Base-by-base conservation (phyloP, 64 coral and sea anemone species). In the Pocillopora damicornis region DNA sequence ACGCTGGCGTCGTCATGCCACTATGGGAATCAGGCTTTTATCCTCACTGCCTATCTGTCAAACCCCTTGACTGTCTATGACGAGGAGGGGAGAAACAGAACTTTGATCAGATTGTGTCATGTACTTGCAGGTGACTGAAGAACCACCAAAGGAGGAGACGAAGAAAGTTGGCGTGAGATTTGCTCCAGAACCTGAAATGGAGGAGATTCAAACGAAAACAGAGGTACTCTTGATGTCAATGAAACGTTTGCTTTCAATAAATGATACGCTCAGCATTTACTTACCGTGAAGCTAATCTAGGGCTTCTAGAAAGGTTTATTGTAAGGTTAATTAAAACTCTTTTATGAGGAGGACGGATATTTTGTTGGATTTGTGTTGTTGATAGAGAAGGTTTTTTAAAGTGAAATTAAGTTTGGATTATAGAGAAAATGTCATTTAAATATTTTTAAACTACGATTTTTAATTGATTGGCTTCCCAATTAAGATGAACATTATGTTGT, bases 161-260 rank as follows among this genome's bases (percentile, higher is more conserved):
- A 99, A 93, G 56, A 99, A 91, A 30, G 82, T 86, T 0, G 93
- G 97, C 15, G 97, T 99, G 13, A 83, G 97, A 56, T 99, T 99
- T 78, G 93, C 97, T 13, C 90, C 93, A 1, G 93, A 99, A 86
- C 93, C 97, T 10, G 90, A 95, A 92, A 94, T 99, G 80, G 97
- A 99, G 56, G 97, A 99, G 36, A 99, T 99, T 78, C 87, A 99
- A 90, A 99, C 93, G 13, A 94, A 85, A 88, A 79, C 88, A 34
- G 97, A 99, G 90, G 96, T 98, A 75, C 67, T 71, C 30, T 12
- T 65, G 15, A 37, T 51, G 42, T 2, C 42, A 51, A 7, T 51
- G 42, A 7, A 51, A 51, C 42, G 42, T 51, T 51, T 51, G 42
- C 42, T 51, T 51, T 51, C 7, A 51, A 51, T 51, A 51, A 51